phyloP scores from a whole-genome alignment of 2,113 vertebrate genomes.

The Dendrocopos noguchii region DNA sequence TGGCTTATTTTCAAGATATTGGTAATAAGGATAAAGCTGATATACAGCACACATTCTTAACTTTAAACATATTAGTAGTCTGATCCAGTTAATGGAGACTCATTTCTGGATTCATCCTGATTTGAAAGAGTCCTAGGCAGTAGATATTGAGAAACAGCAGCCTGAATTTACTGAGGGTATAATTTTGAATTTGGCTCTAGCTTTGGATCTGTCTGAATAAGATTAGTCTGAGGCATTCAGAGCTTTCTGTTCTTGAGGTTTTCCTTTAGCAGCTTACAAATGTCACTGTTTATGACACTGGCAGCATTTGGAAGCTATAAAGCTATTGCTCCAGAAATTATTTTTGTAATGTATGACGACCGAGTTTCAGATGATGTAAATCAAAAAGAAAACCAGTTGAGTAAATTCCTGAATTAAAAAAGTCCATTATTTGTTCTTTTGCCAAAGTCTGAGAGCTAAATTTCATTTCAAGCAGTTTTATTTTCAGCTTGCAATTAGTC shows the following conservation, averaged over 20 bases:
- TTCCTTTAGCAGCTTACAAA: conserved; percentile 44
- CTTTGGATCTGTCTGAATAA: conserved; percentile 32
- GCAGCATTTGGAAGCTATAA: conserved; percentile 52
- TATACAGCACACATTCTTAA: neutral
- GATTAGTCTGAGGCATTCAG: conserved; percentile 28
- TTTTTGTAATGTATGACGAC: conserved; percentile 33
- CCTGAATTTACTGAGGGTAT: conserved; percentile 14
- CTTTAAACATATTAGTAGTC: conserved; percentile 1
- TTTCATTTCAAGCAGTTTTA: conserved; percentile 4
- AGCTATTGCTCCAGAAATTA: conserved; percentile 49
- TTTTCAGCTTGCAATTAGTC: conserved; percentile 32
- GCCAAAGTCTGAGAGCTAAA: neutral
- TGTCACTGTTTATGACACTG: conserved; percentile 58
- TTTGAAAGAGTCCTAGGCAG: conserved; percentile 6
- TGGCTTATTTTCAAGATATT: conserved; percentile 35
- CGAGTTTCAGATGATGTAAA: conserved; percentile 14
- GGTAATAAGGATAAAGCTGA: conserved; percentile 1
- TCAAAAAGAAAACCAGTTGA: conserved; percentile 8
- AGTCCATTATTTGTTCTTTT: neutral
- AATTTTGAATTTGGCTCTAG: conserved; percentile 37
- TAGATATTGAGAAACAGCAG: conserved; percentile 12
- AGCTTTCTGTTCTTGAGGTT: conserved; percentile 42
- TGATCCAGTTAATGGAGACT: neutral
- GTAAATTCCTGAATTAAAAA: conserved; percentile 19
- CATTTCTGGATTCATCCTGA: neutral